Percentiles rank a stretch among this genome's conserved stretches.
Evolutionary conservation across 2,113 vertebrate species (phyloP).

Genomic region (Serinus canaria): DNA sequence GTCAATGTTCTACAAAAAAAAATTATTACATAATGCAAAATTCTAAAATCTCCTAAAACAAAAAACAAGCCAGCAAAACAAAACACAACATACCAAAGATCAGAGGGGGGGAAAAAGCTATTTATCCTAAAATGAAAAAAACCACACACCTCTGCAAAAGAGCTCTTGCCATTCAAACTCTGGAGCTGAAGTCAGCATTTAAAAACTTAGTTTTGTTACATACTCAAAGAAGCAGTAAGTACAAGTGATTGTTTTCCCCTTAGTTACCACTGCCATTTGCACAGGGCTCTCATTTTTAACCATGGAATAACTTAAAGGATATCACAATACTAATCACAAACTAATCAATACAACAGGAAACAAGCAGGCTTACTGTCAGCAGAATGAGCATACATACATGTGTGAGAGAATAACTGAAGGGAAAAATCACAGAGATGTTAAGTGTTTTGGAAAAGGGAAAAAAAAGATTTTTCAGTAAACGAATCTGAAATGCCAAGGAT

Average conservation of each 20-base stretch:
- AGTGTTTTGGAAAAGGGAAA: not conserved
- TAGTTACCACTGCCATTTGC: not conserved
- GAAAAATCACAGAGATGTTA: not conserved
- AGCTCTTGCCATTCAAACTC: not conserved
- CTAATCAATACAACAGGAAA: not conserved
- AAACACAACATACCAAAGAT: not conserved
- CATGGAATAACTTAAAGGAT: not conserved
- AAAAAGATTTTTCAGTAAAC: not conserved
- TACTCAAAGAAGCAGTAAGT: not conserved
- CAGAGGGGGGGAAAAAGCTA: not conserved
- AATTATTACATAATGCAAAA: not conserved
- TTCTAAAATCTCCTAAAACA: not conserved
- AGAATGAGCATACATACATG: rapidly evolving
- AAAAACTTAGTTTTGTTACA: not conserved
- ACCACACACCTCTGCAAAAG: not conserved
- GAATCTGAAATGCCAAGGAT: not conserved
- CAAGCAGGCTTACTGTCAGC: not conserved
- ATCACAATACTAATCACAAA: not conserved
- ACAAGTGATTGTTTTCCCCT: not conserved
- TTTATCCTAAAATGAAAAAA: not conserved
- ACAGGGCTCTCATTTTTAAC: not conserved
- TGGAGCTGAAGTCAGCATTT: not conserved
- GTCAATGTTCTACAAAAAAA: not conserved
- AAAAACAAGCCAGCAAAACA: not conserved
- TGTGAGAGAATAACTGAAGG: not conserved